A percentile compares a stretch with the other conserved stretches of the same genome.
These are phyloP conservation scores for Rhinophrynus dorsalis DNA, from an alignment of 2,797 vertebrate genomes.

Conservation along the genomic window DNA sequence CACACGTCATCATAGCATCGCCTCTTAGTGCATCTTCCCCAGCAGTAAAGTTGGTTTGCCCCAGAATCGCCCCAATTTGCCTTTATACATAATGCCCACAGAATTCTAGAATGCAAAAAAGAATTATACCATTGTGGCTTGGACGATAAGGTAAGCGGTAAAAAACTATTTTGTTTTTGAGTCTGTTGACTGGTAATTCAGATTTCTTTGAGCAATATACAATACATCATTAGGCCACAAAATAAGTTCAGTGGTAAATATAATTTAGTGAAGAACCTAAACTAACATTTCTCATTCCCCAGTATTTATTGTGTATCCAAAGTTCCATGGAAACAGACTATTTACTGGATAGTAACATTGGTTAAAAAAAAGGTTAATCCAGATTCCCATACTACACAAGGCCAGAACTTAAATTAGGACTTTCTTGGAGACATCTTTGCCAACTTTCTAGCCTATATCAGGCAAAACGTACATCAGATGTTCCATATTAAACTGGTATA, in stretches of 20 bases:
- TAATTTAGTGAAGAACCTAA: constrained; percentile 10
- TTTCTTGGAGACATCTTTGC: not conserved
- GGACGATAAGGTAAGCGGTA: not conserved
- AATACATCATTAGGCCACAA: constrained; percentile 10
- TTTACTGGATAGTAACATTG: constrained; percentile 15
- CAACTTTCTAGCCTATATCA: constrained; percentile 8
- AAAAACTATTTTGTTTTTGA: not conserved
- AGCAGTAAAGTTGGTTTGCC: too few species aligned
- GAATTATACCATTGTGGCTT: not conserved
- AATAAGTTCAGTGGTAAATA: constrained; percentile 1
- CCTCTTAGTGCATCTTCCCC: too few species aligned
- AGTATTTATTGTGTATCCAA: constrained; percentile 19
- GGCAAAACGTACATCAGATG: not conserved
- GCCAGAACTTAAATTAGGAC: constrained; percentile 20
- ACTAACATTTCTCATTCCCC: constrained; percentile 12
- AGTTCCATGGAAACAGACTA: constrained; percentile 12
- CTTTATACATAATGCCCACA: too few species aligned
- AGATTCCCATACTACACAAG: constrained; percentile 1
- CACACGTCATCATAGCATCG: too few species aligned
- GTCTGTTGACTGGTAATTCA: not conserved
- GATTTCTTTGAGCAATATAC: not conserved
- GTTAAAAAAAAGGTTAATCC: not conserved
- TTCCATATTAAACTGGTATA: constrained; percentile 10
- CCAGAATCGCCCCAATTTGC: too few species aligned
- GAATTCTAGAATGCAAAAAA: not conserved